Percentiles rank a stretch among this genome's conserved stretches.
These are phyloP conservation scores for Campopleginae sp. DNA, from an alignment of 2,888 invertebrate species.

Conservation along the genomic window DNA sequence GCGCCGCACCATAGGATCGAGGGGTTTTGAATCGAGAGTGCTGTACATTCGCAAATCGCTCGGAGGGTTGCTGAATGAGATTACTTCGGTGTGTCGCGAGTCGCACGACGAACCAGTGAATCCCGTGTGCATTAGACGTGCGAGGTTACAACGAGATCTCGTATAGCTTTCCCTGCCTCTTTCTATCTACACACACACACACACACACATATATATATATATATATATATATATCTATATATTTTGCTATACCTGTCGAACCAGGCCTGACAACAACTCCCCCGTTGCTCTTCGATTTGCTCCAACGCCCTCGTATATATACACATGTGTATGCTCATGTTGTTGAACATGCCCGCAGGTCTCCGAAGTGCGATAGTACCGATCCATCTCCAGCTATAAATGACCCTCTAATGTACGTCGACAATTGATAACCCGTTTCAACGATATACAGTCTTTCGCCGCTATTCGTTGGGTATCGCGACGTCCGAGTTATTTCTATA, in stretches of 20 bases:
- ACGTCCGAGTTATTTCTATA: not conserved
- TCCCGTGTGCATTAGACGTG: conserved; percentile 42
- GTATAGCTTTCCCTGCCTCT: not conserved
- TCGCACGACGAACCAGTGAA: conserved; percentile 42
- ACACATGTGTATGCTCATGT: not conserved
- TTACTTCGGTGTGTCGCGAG: conserved; percentile 54
- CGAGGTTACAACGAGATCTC: conserved; percentile 39
- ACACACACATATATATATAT: too few relatives aligned
- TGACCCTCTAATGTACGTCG: conserved; percentile 28
- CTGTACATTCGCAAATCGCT: conserved; percentile 53
- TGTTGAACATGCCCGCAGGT: conserved; percentile 46
- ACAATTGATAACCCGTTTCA: not conserved
- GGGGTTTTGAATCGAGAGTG: conserved; percentile 46
- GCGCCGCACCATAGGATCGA: conserved; percentile 18
- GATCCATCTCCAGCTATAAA: conserved; percentile 53
- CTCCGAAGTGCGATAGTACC: conserved; percentile 43
- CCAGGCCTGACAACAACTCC: conserved; percentile 37
- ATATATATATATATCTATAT: not conserved
- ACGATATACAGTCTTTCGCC: conserved; percentile 14
- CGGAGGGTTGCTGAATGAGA: conserved; percentile 46
- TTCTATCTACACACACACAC: too few relatives aligned
- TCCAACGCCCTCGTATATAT: conserved; percentile 3
- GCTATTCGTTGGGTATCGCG: not conserved
- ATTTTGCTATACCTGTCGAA: conserved; percentile 16
- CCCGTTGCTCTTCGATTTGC: conserved; percentile 37